Evolutionary conservation across 1,140 invertebrate genomes (phyloP).

Genomic region (Rhagoletis zephyria): DNA sequence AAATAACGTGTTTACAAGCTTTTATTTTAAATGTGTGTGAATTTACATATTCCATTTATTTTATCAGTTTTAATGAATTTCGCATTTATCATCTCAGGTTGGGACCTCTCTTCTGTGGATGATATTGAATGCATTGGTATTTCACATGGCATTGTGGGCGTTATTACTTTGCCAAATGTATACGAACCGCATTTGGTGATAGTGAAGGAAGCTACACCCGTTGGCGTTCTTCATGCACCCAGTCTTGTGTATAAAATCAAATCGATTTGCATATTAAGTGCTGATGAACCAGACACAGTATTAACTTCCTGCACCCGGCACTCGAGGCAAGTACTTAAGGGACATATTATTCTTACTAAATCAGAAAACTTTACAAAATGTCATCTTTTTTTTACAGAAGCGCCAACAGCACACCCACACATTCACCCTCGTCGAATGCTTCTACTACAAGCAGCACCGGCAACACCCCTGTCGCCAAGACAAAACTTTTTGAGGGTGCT

Average conservation of each 20-base stretch:
- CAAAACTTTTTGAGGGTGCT: constrained; percentile 76
- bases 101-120: constrained; percentile 88
- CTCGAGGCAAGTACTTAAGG: constrained; percentile 60
- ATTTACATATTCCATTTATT: no score
- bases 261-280: constrained; percentile 83
- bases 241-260: constrained; percentile 90
- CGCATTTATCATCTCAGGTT: constrained; percentile 76
- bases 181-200: constrained; percentile 86
- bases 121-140: constrained; percentile 91
- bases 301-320: constrained; percentile 71
- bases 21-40: no score
- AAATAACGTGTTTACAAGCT: no score
- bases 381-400: constrained; percentile 59
- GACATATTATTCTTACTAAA: constrained; percentile 7
- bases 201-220: constrained; percentile 82
- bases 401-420: constrained; percentile 68
- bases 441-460: constrained; percentile 14
- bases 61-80: no score
- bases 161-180: constrained; percentile 85
- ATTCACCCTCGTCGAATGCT: constrained; percentile 57
- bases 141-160: constrained; percentile 90
- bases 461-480: constrained; percentile 75
- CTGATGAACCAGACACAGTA: constrained; percentile 73
- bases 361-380: background rate
- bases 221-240: constrained; percentile 85